Base-by-base conservation (phyloP, 2,888 invertebrate genomes). In the Polyploca ridens region DNA sequence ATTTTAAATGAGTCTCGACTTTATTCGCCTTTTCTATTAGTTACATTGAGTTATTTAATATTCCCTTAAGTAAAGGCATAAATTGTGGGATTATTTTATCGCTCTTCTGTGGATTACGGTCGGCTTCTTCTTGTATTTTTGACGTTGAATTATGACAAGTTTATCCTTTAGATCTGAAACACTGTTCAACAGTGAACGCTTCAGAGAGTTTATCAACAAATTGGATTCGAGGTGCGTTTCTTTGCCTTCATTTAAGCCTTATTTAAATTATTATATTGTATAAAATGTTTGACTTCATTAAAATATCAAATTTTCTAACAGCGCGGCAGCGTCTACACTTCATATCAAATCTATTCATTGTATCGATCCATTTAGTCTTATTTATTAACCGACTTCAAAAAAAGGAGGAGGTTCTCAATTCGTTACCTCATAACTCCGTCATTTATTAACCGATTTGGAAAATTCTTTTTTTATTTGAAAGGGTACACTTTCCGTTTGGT, bases 101-200 rank as follows among this genome's bases (percentile, higher is more conserved):
- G 14, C 61, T 61, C 13, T 61, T 13, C 14, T 44, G 41, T 3
- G 27, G 27, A 61, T 61, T 61, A 44, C 58, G 64, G 64, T 67
- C 14, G 38, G 35, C 61, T 58, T 5, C 5, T 57, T 58, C 65
- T 63, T 62, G 62, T 63, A 65, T 41, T 44, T 58, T 61, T 46
- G 69, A 70, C 71, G 68, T 73, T 73, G 71, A 74, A 65, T 64
- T 63, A 71, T 73, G 69, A 65, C 54, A 62, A 64, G 59, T 71
- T 69, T 61, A 71, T 71, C 68, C 69, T 62, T 41, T 58, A 62
- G 65, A 62, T 63, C 41, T 59, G 68, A 69, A 41, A 61, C 27
- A 27, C 60, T 19, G 41, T 60, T 60, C 8, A 38, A 27, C 27
- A 27, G 27, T 27, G 27, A 38, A 38, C 41, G 13, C 41, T 11